A percentile compares a stretch with the other conserved stretches of the same genome.
These are phyloP conservation scores for Stichodactyla mertensii DNA, from an alignment of 64 coral and sea anemone species.

Conservation along the genomic window DNA sequence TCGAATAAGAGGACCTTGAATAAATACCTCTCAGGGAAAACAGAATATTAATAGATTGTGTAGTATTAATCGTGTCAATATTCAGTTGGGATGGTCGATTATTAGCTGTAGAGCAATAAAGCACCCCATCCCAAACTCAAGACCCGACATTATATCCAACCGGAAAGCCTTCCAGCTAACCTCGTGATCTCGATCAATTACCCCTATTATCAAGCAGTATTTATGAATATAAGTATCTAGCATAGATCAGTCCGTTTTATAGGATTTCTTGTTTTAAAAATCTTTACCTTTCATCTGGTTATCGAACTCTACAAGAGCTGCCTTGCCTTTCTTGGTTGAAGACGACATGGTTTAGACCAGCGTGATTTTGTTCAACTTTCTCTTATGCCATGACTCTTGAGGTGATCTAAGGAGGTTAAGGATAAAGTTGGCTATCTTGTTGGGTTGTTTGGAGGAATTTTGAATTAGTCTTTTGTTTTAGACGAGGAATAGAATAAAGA, in stretches of 20 bases:
- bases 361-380: neutral
- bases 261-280: neutral
- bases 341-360: neutral
- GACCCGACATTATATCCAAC: neutral
- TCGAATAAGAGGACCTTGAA: neutral
- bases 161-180: constrained; percentile 30
- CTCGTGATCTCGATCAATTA: constrained; percentile 13
- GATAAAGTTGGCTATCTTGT: neutral
- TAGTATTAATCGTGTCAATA: neutral
- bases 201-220: constrained; percentile 6
- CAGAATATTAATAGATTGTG: neutral
- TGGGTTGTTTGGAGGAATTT: neutral
- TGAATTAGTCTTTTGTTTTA: constrained; percentile 1
- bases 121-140: neutral
- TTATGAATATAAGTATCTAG: constrained; percentile 12
- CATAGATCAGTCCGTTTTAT: neutral
- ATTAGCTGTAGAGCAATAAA: neutral
- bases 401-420: neutral
- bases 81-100: neutral
- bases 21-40: neutral
- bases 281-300: constrained; percentile 51
- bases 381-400: neutral
- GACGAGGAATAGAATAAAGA: constrained; percentile 2
- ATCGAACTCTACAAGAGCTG: constrained; percentile 48
- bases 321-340: constrained; percentile 40